Base-by-base conservation (phyloP, 2,888 invertebrate species). In the Apamea epomidion region DNA sequence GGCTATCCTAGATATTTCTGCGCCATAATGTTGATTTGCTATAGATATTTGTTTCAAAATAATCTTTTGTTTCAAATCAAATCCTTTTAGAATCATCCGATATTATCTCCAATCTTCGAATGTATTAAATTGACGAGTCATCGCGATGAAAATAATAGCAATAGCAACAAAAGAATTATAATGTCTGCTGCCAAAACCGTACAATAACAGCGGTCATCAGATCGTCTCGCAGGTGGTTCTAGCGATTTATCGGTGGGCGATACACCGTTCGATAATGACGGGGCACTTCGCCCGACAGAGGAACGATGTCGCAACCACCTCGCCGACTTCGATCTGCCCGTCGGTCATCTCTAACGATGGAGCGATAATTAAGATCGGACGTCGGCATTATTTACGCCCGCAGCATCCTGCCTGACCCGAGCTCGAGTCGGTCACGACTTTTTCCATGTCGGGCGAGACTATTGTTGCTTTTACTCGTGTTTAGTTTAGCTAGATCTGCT, bases 321-420 rank as follows among this genome's bases (percentile, higher is more conserved):
- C 94, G 95, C 95, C 93, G 95, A 95, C 95, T 96, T 95, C 94
- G 95, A 95, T 92, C 92, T 93, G 93, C 93, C 95, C 95, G 94
- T 95, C 95, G 96, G 95, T 96, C 95, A 96, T 96, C 95, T 96
- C 96, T 96, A 96, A 96, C 96, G 96, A 97, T 97, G 94, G 95
- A 93, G 93, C 95, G 96, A 96, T 97, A 97, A 96, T 97, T 97
- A 97, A 96, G 96, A 96, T 96, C 93, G 94, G 96, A 94, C 95
- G 94, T 94, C 94, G 93, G 95, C 94, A 96, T 96, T 96, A 97
- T 96, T 96, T 96, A 96, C 96, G 96, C 96, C 96, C 93, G 95
- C 93, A 95, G 96, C 96, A 93, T 95, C 94, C 94, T 93, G 94
- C 91, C 94, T 94, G 96, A 95, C 95, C 95, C 92, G 92, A 90